Evolutionary conservation across 2,797 vertebrate species (phyloP), one percentile per base, ranked within the genome.

Genomic region (Paedocypris micromegethes): DNA sequence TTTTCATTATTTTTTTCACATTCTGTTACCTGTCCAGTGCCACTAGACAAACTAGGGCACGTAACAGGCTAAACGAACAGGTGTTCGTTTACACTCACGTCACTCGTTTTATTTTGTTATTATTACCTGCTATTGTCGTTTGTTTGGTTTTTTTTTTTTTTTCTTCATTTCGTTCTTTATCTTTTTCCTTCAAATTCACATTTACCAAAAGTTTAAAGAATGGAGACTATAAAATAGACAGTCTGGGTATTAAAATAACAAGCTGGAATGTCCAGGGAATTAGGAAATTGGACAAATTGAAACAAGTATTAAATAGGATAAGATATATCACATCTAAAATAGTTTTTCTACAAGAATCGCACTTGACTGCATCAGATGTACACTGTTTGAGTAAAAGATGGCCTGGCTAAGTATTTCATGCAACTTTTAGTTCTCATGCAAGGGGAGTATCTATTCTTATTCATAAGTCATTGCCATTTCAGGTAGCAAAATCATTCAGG

Each of bases 301-400:
- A n/a, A n/a, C n/a, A n/a, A n/a, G n/a, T n/a, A n/a, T n/a, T n/a
- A 9, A 48, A 0, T 57, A 56, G 3, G 56, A 41, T 41, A 40
- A 5, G 38, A 55, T 4, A n/a, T n/a, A n/a, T n/a, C n/a, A n/a
- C n/a, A 5, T 39, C n/a, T 57, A 50, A 50, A 53, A 64, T 71
- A 37, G 8, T 71, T 53, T 71, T 23, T 2, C n/a, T 58, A 53
- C 54, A 64, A 6, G 61, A 64, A n/a, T 48, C 61, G 5, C 61
- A 58, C 8, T 42, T 58, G 3, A 45, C n/a, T 7, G 4, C 3
- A 2, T 42, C n/a, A 56, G 52, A 63, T 6, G 52, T 54, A 40
- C 37, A 45, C 9, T 23, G 5, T 4, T 39, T 52, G 4, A 40
- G 0, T n/a, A 75, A 63, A 67, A 57, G 58, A 38, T 55, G 63